Evolutionary conservation across 2,113 vertebrate species (phyloP).

Genomic region (Fulica atra): DNA sequence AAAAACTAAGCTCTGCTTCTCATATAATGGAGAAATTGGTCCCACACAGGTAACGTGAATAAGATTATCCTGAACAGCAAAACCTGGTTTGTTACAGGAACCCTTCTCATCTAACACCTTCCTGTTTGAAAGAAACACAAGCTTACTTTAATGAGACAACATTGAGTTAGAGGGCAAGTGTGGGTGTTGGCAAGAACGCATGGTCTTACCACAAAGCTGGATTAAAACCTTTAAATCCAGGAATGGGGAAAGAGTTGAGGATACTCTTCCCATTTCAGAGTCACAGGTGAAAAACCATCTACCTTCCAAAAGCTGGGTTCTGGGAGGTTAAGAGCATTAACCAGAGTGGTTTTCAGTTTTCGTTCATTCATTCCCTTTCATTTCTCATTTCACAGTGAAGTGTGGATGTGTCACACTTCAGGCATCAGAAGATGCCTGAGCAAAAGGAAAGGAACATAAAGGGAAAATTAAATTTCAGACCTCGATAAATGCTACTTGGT

Average conservation of each 20-base stretch:
- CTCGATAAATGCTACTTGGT: not conserved
- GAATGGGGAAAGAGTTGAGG: not conserved
- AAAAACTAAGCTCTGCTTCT: not conserved
- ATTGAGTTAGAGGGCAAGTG: not conserved
- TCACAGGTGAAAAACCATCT: not conserved
- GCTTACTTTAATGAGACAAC: not conserved
- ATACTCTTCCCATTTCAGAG: not conserved
- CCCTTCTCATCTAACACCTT: not conserved
- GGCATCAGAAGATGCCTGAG: not conserved
- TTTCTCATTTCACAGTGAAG: not conserved
- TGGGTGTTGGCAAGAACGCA: rapidly evolving
- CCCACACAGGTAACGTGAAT: not conserved
- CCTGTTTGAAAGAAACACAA: not conserved
- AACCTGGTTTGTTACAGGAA: not conserved
- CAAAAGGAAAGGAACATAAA: not conserved
- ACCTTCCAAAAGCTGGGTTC: not conserved
- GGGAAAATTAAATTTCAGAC: not conserved
- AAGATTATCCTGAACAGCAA: not conserved
- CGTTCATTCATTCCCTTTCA: not conserved
- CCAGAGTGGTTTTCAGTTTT: not conserved
- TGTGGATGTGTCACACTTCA: not conserved
- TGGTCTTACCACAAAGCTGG: not conserved
- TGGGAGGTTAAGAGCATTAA: not conserved
- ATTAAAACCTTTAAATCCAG: not conserved
- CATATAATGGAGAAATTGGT: not conserved